Conservation (phyloP, 2,888 invertebrate genomes). For the Andrena flavipes region DNA sequence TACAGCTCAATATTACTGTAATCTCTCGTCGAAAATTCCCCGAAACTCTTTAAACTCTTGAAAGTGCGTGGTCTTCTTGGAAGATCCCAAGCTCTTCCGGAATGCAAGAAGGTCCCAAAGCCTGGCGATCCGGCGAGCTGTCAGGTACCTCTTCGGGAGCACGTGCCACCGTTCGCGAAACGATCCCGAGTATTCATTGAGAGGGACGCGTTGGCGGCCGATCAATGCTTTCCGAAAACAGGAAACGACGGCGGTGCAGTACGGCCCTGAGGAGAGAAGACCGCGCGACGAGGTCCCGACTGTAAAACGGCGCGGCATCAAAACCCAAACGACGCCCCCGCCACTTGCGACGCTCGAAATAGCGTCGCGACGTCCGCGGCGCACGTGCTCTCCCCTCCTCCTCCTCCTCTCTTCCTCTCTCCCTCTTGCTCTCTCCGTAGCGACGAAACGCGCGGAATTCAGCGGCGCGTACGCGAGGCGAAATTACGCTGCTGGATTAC, state of each 20-base stretch:
- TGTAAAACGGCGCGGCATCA: slow-evolving; percentile 74
- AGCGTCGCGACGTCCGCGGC: slow-evolving; percentile 77
- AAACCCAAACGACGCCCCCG: slow-evolving; percentile 79
- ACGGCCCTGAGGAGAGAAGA: slow-evolving; percentile 62
- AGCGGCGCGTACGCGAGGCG: slow-evolving; percentile 29
- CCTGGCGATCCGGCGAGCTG: no score
- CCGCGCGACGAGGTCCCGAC: slow-evolving; percentile 62
- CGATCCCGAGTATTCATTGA: slow-evolving; percentile 12
- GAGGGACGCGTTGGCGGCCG: background rate
- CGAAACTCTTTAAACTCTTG: no score
- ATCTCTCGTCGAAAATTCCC: no score
- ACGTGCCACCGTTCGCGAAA: background rate
- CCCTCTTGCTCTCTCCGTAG: background rate
- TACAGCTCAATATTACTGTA: no score
- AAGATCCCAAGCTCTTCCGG: no score
- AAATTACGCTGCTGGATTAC: slow-evolving; percentile 46
- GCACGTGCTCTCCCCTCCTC: slow-evolving; percentile 69
- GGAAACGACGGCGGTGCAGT: slow-evolving; percentile 33
- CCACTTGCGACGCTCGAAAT: slow-evolving; percentile 76
- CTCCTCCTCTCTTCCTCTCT: slow-evolving; percentile 1
- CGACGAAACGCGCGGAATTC: slow-evolving; percentile 56
- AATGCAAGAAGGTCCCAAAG: no score
- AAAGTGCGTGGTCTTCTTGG: no score
- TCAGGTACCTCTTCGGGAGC: no score
- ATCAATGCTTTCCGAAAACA: slow-evolving; percentile 34